These are phyloP conservation scores for Holothuria leucospilota DNA, from an alignment of 53 echinoderm and acorn worm species.

Conservation along the genomic window DNA sequence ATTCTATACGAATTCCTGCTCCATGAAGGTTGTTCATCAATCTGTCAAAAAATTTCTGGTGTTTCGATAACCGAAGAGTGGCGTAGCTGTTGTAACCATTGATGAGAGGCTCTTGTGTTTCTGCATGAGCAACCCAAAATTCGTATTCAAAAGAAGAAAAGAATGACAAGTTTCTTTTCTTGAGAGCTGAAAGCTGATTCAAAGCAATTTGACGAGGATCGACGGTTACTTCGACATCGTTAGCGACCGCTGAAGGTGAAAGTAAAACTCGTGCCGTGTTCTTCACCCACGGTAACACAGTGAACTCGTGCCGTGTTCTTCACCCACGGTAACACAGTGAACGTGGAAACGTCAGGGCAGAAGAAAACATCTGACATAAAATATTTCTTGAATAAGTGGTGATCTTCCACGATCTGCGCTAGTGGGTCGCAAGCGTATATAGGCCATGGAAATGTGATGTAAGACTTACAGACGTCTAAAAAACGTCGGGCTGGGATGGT, in stretches of 20 bases:
- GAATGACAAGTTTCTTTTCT: constrained; percentile 64
- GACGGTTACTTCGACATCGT: constrained; percentile 47
- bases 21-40: constrained; percentile 15
- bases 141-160: constrained; percentile 88
- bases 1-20: too few relatives aligned
- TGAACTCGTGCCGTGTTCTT: constrained; percentile 64
- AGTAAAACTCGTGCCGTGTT: constrained; percentile 59
- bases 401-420: constrained; percentile 16
- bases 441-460: constrained; percentile 43
- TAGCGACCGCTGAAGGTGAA: constrained; percentile 1
- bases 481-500: constrained; percentile 70
- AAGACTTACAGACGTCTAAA: constrained; percentile 22
- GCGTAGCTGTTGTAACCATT: constrained; percentile 61
- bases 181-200: constrained; percentile 71
- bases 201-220: constrained; percentile 74
- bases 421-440: constrained; percentile 43
- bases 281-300: constrained; percentile 64
- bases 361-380: constrained; percentile 37
- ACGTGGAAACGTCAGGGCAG: constrained; percentile 58
- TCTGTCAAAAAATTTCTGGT: constrained; percentile 48
- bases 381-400: constrained; percentile 11
- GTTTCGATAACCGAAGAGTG: constrained; percentile 50
- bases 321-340: constrained; percentile 56
- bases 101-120: constrained; percentile 69
- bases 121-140: constrained; percentile 76